phyloP scores from a whole-genome alignment of 2,888 invertebrate genomes.

The Diarsia mendica region DNA sequence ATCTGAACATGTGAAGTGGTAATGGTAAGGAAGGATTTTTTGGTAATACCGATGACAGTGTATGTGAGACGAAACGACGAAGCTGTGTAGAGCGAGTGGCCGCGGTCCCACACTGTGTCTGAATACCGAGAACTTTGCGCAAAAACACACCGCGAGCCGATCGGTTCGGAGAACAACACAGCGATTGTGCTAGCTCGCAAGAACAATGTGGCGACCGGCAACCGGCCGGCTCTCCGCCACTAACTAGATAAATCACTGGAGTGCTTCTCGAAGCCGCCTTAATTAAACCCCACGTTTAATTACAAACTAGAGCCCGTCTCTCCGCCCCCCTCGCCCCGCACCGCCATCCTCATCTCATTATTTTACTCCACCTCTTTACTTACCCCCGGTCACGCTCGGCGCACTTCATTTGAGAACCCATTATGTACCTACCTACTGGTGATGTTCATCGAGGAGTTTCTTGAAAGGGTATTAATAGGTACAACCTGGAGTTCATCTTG shows the following conservation, averaged over 20 bases:
- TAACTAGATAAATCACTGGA: conserved; percentile 76
- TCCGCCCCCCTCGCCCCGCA: neutral
- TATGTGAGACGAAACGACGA: neutral
- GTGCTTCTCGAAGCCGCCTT: conserved; percentile 68
- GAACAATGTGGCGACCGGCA: conserved; percentile 25
- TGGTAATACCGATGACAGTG: neutral
- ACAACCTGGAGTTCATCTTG: conserved; percentile 8
- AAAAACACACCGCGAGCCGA: conserved; percentile 27
- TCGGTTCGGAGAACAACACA: conserved; percentile 29
- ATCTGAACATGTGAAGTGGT: neutral
- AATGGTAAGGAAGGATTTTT: neutral
- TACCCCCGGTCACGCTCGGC: conserved; percentile 45
- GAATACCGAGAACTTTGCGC: conserved; percentile 61
- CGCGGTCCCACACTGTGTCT: conserved; percentile 8
- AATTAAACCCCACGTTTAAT: conserved; percentile 80
- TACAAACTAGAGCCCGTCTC: conserved; percentile 69
- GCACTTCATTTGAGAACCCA: conserved; percentile 68
- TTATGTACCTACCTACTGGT: conserved; percentile 27
- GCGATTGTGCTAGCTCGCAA: conserved; percentile 20
- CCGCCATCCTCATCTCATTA: conserved; percentile 54
- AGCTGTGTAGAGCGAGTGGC: neutral
- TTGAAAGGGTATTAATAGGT: conserved; percentile 12
- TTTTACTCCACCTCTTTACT: conserved; percentile 44
- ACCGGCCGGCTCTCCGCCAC: conserved; percentile 39
- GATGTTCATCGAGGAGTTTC: conserved; percentile 29